Percentiles rank a stretch among this genome's conserved stretches.
Evolutionary conservation across 2,888 invertebrate species (phyloP).

Genomic region (Heliconius cydno): DNA sequence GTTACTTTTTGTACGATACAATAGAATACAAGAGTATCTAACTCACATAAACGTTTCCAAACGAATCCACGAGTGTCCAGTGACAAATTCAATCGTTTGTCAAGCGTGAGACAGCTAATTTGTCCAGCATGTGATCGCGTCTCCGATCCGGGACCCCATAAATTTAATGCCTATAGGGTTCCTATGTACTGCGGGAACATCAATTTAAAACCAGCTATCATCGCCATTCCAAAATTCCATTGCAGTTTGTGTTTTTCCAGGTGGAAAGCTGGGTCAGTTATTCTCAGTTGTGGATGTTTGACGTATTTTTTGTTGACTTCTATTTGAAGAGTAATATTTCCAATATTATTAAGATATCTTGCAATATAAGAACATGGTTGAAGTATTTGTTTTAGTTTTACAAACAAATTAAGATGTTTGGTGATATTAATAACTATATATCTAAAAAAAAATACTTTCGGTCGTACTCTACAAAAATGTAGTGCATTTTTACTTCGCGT

Average conservation of each 20-base stretch:
- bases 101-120: conserved; percentile 73
- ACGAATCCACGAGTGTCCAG: conserved; percentile 31
- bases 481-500: no score
- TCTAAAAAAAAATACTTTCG: no score
- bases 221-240: conserved; percentile 36
- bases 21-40: neutral
- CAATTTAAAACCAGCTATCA: conserved; percentile 47
- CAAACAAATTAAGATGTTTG: no score
- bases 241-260: conserved; percentile 38
- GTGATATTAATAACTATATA: no score
- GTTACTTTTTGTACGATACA: neutral
- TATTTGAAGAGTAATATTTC: no score
- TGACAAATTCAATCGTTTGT: conserved; percentile 59
- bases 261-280: conserved; percentile 28
- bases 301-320: no score
- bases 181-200: conserved; percentile 48
- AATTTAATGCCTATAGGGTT: conserved; percentile 54
- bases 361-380: no score
- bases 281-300: neutral
- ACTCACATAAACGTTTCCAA: conserved; percentile 8
- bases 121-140: conserved; percentile 66
- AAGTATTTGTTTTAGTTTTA: no score
- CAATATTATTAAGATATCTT: no score
- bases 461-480: no score
- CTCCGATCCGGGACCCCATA: conserved; percentile 55